phyloP scores from a whole-genome alignment of 2,888 invertebrate species.

The Heliconius hortense region DNA sequence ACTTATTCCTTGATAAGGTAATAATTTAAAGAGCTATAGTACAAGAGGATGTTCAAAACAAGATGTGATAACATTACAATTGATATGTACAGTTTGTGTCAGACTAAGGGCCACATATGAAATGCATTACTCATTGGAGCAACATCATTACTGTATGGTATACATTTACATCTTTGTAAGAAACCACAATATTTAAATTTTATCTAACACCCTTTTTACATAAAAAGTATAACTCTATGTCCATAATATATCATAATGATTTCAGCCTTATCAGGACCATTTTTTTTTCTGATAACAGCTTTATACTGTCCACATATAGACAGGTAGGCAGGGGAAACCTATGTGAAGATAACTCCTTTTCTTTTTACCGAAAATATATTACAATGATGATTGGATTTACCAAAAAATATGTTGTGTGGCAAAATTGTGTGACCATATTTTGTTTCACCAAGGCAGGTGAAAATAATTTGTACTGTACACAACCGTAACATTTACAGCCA shows the following conservation, averaged over 20 bases:
- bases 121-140: neutral
- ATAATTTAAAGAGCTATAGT: slow-evolving; percentile 41
- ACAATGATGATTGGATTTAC: no score
- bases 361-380: neutral
- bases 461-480: neutral
- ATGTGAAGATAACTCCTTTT: neutral
- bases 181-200: neutral
- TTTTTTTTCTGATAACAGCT: neutral
- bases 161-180: neutral
- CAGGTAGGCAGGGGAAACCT: neutral
- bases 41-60: slow-evolving; percentile 45
- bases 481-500: no score
- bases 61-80: slow-evolving; percentile 47
- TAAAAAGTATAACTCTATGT: neutral
- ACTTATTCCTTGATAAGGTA: slow-evolving; percentile 37
- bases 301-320: neutral
- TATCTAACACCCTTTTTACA: neutral
- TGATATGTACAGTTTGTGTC: slow-evolving; percentile 40
- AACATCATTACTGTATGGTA: neutral
- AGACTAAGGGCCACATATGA: slow-evolving; percentile 16
- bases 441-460: neutral
- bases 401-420: no score
- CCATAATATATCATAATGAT: no score
- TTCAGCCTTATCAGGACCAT: no score
- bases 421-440: neutral